Base-by-base conservation (phyloP, 2,888 invertebrate species). In the Girardia tigrina region DNA sequence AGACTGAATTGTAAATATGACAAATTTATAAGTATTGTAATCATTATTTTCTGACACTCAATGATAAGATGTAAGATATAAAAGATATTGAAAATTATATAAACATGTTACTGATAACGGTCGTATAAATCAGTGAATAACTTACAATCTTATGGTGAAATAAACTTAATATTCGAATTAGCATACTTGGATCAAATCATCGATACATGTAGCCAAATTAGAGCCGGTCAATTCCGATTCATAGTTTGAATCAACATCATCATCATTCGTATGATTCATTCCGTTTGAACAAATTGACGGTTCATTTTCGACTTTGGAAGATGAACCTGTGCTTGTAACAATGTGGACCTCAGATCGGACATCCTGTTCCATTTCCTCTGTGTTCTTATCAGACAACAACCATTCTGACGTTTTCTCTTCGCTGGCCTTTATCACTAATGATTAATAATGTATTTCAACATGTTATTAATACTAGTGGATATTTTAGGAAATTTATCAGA, bases 161-260 rank as follows among this genome's bases (percentile, higher is more conserved):
- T n/a, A n/a, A n/a, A n/a, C n/a, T n/a, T n/a, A n/a, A n/a, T n/a
- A 36, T 36, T n/a, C 16, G 12, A 36, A 36, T 36, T 36, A 36
- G n/a, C 56, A 56, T 56, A 56, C 56, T 56, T 56, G 56, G 23
- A 56, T 56, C 23, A 56, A 56, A 56, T 56, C 56, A 56, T 56
- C 56, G 23, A 56, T 56, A 16, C 56, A 56, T 56, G 56, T 56
- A 56, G 56, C 56, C 23, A 56, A 12, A 56, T 56, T 56, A 20
- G 56, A 56, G n/a, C 56, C 56, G 23, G 56, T 56, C 56, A 56
- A 8, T 56, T 56, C 56, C n/a, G 56, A 56, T 56, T 56, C 56
- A 16, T n/a, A 56, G 23, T 56, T 56, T 16, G 56, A 56, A 20
- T 56, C 56, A 16, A 12, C 23, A 56, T 56, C 4, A 56, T 56